Base-by-base conservation (phyloP, 2,888 invertebrate genomes). In the Caenorhabditis sp. region DNA sequence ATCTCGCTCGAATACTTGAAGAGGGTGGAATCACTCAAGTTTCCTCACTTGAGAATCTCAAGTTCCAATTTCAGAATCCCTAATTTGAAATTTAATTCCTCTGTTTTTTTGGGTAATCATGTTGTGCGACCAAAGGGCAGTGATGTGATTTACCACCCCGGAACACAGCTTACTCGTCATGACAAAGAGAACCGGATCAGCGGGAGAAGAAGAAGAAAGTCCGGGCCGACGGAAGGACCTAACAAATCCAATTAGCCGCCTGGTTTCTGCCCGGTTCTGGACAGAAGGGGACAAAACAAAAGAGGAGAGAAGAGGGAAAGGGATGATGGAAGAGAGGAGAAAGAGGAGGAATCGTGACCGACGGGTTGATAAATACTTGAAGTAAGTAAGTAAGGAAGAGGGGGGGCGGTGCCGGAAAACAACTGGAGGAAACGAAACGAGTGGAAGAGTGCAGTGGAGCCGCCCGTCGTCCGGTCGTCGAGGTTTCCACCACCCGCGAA, bases 161-260 rank as follows among this genome's bases (percentile, higher is more conserved):
- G n/a, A n/a, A n/a, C n/a, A n/a, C 51, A 55, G 70, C 62, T 71
- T 62, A 71, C 61, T 44, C 26, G 40, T 47, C 47, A 18, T n/a
- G 20, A n/a, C 47, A 47, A 47, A 47, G 37, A 64, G 47, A 72
- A 72, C 72, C 72, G 72, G 72, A 72, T 71, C 22, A 32, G 32
- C 62, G 15, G n/a, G 28, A 28, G 55, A 64, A 28, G 20, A 32
- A 32, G 9, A 4, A 9, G 55, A 68, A 71, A 64, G 72, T 72
- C 72, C 44, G 37, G n/a, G n/a, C 6, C 50, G 40, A 62, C 44
- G 35, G 4, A 64, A 64, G 64, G 72, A 72, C 72, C 72, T 64
- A 56, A 64, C 72, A 67, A 76, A 76, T 76, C 67, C 76, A 76
- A 76, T 76, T 76, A 76, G 67, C 44, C 67, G 76, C 67, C 67